phyloP scores from a whole-genome alignment of 1,140 invertebrate genomes.

The Bombus superbus region DNA sequence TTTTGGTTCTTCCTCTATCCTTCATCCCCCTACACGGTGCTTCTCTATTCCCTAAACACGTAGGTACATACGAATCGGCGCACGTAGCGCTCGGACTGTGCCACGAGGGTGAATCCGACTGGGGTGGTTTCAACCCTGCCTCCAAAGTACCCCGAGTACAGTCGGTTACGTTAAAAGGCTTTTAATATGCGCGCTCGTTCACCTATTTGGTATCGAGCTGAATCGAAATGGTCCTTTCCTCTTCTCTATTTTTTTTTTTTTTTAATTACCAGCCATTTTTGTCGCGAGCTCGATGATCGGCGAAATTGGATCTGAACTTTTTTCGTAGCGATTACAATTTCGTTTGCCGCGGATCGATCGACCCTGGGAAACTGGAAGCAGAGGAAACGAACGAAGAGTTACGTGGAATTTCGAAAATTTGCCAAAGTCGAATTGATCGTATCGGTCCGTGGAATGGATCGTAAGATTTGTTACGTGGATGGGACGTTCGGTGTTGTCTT shows the following conservation, averaged over 20 bases:
- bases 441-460: too few species aligned
- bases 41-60: constrained; percentile 26
- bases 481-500: too few species aligned
- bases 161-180: constrained; percentile 69
- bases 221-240: neutral
- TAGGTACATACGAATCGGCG: constrained; percentile 51
- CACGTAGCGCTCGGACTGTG: constrained; percentile 52
- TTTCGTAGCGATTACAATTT: too few species aligned
- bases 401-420: too few species aligned
- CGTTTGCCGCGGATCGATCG: too few species aligned
- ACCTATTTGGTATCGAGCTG: neutral
- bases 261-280: neutral
- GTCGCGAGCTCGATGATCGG: neutral
- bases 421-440: too few species aligned
- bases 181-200: constrained; percentile 66
- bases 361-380: too few species aligned
- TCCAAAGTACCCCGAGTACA: constrained; percentile 60
- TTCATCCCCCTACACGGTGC: neutral
- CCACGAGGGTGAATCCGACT: constrained; percentile 56
- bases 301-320: neutral
- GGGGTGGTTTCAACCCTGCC: constrained; percentile 54
- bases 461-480: too few species aligned
- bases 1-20: neutral
- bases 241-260: neutral
- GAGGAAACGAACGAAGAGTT: too few species aligned